phyloP scores from a whole-genome alignment of 2,888 invertebrate species.

The Eupithecia exiguata region DNA sequence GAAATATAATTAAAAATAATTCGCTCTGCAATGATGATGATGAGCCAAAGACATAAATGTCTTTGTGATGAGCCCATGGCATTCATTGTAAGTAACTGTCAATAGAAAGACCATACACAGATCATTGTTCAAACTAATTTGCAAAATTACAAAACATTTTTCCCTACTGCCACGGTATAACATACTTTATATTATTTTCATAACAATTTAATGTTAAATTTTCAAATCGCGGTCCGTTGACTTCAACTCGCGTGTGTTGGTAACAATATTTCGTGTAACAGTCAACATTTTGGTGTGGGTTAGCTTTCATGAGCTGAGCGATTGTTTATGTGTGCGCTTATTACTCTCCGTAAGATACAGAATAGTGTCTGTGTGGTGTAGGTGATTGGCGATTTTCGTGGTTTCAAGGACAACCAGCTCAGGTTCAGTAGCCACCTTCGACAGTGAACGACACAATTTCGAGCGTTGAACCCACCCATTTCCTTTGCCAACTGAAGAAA shows the following conservation, averaged over 20 bases:
- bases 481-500: conserved; percentile 74
- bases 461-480: conserved; percentile 77
- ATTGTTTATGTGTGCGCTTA: conserved; percentile 55
- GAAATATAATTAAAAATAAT: not conserved
- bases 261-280: conserved; percentile 47
- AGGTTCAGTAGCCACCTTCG: conserved; percentile 80
- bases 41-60: no score
- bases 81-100: not conserved
- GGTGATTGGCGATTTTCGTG: conserved; percentile 72
- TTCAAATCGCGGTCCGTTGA: conserved; percentile 63
- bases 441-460: conserved; percentile 79
- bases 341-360: conserved; percentile 52
- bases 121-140: not conserved
- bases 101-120: not conserved
- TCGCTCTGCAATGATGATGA: not conserved
- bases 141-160: not conserved
- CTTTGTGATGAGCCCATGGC: no score
- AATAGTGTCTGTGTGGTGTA: conserved; percentile 55
- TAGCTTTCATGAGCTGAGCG: conserved; percentile 55
- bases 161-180: not conserved
- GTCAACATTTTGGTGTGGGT: conserved; percentile 55
- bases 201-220: conserved; percentile 32
- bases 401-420: conserved; percentile 79
- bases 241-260: conserved; percentile 54
- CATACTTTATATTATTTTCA: conserved; percentile 11